Evolutionary conservation across 2,797 vertebrate species (phyloP), one percentile per base, ranked within the genome.

Genomic region (Pseudomugil tenellus): DNA sequence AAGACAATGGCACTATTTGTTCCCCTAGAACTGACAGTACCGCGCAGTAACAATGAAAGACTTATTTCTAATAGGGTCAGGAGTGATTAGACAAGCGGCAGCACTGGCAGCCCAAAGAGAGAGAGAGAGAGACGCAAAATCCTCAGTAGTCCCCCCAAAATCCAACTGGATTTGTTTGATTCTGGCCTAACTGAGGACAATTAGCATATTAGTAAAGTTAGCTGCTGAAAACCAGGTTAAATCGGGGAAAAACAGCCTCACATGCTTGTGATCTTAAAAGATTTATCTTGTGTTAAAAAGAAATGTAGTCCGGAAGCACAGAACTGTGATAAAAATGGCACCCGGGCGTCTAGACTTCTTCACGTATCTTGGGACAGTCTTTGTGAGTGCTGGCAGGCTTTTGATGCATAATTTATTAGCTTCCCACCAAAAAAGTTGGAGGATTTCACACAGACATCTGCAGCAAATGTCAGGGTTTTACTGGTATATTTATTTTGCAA

Each of bases 1-100:
- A 72, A 91, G 88, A 94, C 93, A 94, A 94, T 92, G 86, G 85
- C 69, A 76, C 84, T 91, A 90, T 93, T 86, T 94, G 92, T 94
- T 92, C 74, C 66, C 39, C 19, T 26, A 77, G 84, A 78, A 84
- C 84, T 87, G 86, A 92, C 85, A 89, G 88, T 58, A 69, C 76
- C 56, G 71, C 72, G 26, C 80, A 43, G 67, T 70, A 91, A 93
- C 91, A 94, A 93, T 91, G 84, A 79, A 67, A 79, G 86, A 82
- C 85, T 91, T 87, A 89, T 80, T 91, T 80, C 86, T 70, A 89
- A 90, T 57, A 85, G 84, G 89, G 89, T 93, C 91, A 91, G 77
- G 81, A 83, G 81, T 87, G 91, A 92, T 93, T 90, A 90, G 84
- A 88, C 82, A 72, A 88, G 80, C 67, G 17, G 84, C 79, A 63